A percentile compares a stretch with the other conserved stretches of the same genome.
Conservation (phyloP, 2,113 vertebrate species). For the Coreoperca whiteheadi region DNA sequence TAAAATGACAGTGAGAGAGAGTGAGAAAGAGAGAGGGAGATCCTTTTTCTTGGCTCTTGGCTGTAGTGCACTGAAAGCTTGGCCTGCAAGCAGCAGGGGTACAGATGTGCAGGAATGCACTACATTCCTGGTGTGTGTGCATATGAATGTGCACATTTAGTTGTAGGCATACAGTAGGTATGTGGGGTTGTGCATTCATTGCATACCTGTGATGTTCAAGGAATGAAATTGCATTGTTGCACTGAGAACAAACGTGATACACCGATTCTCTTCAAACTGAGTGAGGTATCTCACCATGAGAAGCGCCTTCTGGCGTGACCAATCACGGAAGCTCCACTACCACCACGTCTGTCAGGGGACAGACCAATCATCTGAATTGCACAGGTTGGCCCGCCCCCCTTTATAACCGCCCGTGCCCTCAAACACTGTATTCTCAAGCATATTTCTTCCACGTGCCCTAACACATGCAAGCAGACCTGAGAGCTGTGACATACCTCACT, state of each 20-base stretch:
- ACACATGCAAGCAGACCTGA: not conserved
- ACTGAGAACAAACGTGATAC: not conserved
- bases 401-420: not conserved
- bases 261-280: not conserved
- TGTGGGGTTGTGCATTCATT: slow-evolving; percentile 10
- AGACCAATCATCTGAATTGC: not conserved
- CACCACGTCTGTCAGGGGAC: not conserved
- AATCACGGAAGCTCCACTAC: not conserved
- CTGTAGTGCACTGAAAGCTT: slow-evolving; percentile 10
- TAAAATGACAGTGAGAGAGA: not conserved
- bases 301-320: not conserved
- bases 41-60: slow-evolving; percentile 20
- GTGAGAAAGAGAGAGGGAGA: not conserved
- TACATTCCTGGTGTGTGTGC: slow-evolving; percentile 16
- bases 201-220: slow-evolving; percentile 41
- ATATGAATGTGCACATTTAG: not conserved
- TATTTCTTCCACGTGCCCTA: not conserved
- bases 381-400: not conserved
- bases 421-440: not conserved
- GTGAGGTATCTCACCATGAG: not conserved
- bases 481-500: not conserved
- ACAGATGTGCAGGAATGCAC: slow-evolving; percentile 65
- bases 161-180: not conserved
- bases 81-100: slow-evolving; percentile 48
- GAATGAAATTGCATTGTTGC: slow-evolving; percentile 11